Evolutionary conservation across 2,888 invertebrate genomes (phyloP).

Genomic region (Tenthredo amoena): DNA sequence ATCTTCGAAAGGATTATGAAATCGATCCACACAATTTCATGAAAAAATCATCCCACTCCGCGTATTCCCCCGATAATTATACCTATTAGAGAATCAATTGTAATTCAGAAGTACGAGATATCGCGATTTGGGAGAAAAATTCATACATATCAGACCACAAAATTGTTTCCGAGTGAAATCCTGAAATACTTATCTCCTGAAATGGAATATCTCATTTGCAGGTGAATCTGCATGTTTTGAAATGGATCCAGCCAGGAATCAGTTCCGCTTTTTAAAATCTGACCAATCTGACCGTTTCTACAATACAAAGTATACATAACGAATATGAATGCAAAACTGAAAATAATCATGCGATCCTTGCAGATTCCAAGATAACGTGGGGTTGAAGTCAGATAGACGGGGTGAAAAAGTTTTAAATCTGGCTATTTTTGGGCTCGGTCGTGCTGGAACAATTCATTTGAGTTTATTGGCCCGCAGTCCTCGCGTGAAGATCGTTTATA

Average conservation of each 20-base stretch:
- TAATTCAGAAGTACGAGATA: no score
- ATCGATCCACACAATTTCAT: no score
- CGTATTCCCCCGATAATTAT: no score
- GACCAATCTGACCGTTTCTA: not conserved
- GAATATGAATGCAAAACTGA: not conserved
- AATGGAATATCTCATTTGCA: no score
- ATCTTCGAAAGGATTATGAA: not conserved
- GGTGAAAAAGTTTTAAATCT: conserved; percentile 74
- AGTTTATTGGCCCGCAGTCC: conserved; percentile 78
- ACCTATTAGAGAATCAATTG: no score
- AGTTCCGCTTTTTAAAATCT: not conserved
- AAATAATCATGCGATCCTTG: conserved; percentile 48
- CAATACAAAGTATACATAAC: not conserved
- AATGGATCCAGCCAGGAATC: no score
- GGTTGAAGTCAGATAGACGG: conserved; percentile 67
- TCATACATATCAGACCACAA: no score
- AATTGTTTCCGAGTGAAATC: no score
- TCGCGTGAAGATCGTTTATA: conserved; percentile 80
- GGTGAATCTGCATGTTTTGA: no score
- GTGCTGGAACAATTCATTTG: conserved; percentile 83
- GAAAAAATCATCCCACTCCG: no score
- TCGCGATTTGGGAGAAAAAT: no score
- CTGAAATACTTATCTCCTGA: no score
- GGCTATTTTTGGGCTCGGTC: conserved; percentile 82
- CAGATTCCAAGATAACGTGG: conserved; percentile 78